Evolutionary conservation across 2,888 invertebrate genomes (phyloP), one percentile per base, ranked within the genome.

Genomic region (Miltochrista miniata): DNA sequence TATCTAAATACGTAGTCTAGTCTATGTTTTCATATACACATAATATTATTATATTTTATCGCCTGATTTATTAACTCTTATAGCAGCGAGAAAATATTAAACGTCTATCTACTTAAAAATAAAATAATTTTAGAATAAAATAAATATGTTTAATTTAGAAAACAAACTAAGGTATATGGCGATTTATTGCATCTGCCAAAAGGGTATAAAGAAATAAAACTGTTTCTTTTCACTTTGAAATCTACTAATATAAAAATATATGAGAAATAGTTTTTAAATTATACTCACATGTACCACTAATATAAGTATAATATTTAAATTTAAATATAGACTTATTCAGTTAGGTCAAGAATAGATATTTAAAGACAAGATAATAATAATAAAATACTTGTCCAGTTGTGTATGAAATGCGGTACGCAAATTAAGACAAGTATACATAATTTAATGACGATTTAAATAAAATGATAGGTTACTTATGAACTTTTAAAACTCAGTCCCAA

Each of bases 291-390:
- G 54, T 51, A 51, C 51, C 51, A 61, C 49, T n/a, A n/a, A n/a
- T n/a, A n/a, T n/a, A n/a, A 50, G 41, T 44, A 52, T 14, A 49
- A 51, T 53, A 57, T 55, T 52, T 39, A 43, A 29, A 33, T 61
- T 66, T 42, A 51, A 48, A 57, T 56, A 61, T 55, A 48, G 54
- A 54, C 62, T 64, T 24, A n/a, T n/a, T 24, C 18, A 24, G 18
- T 24, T 24, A 24, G 18, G 2, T 4, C 2, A 69, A 55, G 56
- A 61, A 68, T 65, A 63, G 63, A 65, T 69, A 68, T 70, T 58
- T 60, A 61, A 53, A 52, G 59, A 50, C 51, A 57, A 48, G 38
- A 24, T 5, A 24, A 48, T 49, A 30, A 43, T n/a, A n/a, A n/a
- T n/a, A n/a, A n/a, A n/a, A n/a, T n/a, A 46, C 46, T 54, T 45